Percentiles rank a stretch among this genome's conserved stretches.
phyloP scores from a whole-genome alignment of 53 echinoderm and acorn worm species.

The Paracentrotus lividus region DNA sequence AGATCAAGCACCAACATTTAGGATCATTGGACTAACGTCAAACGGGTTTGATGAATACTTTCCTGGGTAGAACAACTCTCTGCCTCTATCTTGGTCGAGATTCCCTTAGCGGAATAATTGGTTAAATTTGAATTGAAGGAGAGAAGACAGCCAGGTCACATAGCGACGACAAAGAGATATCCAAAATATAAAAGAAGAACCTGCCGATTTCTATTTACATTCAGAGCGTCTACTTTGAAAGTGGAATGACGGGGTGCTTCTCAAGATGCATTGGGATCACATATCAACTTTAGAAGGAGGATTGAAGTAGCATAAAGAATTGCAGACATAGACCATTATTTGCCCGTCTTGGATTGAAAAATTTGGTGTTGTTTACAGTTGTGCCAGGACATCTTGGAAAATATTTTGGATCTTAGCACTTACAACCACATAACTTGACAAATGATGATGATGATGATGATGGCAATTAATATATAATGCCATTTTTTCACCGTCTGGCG shows the following conservation, averaged over 20 bases:
- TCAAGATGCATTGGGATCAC: not conserved
- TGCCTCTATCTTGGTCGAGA: not conserved
- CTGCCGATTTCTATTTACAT: not conserved
- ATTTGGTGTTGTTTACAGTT: not conserved
- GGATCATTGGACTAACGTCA: slow-evolving; percentile 8
- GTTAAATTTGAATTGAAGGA: slow-evolving; percentile 30
- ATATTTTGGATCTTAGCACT: not conserved
- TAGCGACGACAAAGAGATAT: not conserved
- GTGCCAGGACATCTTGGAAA: not conserved
- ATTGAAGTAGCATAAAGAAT: not conserved
- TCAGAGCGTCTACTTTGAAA: not conserved
- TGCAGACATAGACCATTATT: not conserved
- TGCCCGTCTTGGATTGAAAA: not conserved
- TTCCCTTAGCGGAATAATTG: not conserved
- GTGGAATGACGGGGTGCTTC: not conserved
- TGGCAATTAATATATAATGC: not conserved
- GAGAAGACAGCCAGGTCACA: not conserved
- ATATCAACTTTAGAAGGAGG: not conserved
- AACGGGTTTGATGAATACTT: slow-evolving; percentile 27
- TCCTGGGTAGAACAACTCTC: not conserved
- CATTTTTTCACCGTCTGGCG: not conserved
- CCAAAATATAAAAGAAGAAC: not conserved
- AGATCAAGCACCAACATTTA: slow-evolving; percentile 30
- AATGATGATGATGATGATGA: not conserved
- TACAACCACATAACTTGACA: not conserved